These are phyloP conservation scores for Lynx canadensis DNA, from an alignment of 2,113 vertebrate genomes.

Conservation along the genomic window DNA sequence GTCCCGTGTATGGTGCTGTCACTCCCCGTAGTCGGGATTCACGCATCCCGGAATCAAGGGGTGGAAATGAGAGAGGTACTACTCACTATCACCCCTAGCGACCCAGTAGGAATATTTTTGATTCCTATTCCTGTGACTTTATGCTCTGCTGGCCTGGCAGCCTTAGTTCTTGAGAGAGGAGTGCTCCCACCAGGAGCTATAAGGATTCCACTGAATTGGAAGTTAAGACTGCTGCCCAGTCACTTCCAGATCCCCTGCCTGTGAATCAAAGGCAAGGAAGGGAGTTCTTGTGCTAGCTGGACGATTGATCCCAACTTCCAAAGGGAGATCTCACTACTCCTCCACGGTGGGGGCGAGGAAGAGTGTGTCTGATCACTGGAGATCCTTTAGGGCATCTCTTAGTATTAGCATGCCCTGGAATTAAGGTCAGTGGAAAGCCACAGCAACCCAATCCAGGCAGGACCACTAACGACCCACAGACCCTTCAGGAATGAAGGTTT, in stretches of 20 bases:
- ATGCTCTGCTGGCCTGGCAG: neutral
- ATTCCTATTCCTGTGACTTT: neutral
- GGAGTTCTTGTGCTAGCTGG: neutral
- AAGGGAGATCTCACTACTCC: rapidly evolving
- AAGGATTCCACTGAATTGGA: rapidly evolving
- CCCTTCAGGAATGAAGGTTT: neutral
- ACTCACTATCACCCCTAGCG: neutral
- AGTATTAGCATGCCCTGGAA: neutral
- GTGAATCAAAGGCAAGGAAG: neutral
- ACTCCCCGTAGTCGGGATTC: neutral
- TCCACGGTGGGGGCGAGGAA: neutral
- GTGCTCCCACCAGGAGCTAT: neutral
- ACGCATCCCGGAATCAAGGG: neutral
- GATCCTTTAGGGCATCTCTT: neutral
- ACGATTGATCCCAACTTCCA: neutral
- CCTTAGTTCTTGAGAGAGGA: neutral
- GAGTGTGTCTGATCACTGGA: neutral
- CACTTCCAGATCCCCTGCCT: neutral
- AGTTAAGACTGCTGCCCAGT: neutral
- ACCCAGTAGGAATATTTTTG: neutral
- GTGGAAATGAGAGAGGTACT: neutral
- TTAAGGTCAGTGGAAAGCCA: neutral
- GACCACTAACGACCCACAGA: neutral
- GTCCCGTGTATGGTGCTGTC: neutral
- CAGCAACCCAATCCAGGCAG: neutral